Evolutionary conservation across 2,113 vertebrate species (phyloP), one percentile per base, ranked within the genome.

Genomic region (Pseudorasbora parva): DNA sequence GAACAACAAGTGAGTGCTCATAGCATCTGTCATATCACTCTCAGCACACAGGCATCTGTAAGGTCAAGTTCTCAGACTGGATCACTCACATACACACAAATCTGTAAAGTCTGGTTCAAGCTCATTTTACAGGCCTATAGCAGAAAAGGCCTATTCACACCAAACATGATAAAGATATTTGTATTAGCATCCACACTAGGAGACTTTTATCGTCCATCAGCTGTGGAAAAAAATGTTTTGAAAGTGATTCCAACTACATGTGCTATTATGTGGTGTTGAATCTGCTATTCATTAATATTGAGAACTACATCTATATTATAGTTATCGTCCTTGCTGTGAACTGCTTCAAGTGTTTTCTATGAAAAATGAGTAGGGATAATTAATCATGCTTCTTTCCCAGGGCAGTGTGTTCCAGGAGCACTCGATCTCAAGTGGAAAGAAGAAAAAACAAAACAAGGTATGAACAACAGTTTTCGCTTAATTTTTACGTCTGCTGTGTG

Each of bases 371-470:
- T 10, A 77, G 30, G 23, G 41, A 57, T 41, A 30, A 66, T 47
- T 5, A 81, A 69, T 25, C 8, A 69, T 69, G 51, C 8, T 37
- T 81, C 27, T 81, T 64, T 51, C 15, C 9, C 59, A 49, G 43
- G 81, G 78, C 79, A 27, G 47, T 66, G 54, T 68, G 7, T 79
- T 86, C 86, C 88, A 94, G 90, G 87, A 94, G 87, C 87, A 85
- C 60, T 79, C 73, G 75, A 82, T 45, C 69, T 43, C 88, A 88
- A 82, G 87, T 33, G 80, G 81, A 88, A 91, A 88, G 10, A 89
- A 80, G 69, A 27, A 84, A 72, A 92, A 74, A 51, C 45, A 94
- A 87, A 92, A 9, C 47, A 94, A 95, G 95, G 96, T 96, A 96
- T 19, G 82, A 41, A 4, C 51, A 49, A 57, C 0, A 69, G 78